Percentiles rank a stretch among this genome's conserved stretches.
Conservation (phyloP, 2,888 invertebrate genomes). For the Troides helena region DNA sequence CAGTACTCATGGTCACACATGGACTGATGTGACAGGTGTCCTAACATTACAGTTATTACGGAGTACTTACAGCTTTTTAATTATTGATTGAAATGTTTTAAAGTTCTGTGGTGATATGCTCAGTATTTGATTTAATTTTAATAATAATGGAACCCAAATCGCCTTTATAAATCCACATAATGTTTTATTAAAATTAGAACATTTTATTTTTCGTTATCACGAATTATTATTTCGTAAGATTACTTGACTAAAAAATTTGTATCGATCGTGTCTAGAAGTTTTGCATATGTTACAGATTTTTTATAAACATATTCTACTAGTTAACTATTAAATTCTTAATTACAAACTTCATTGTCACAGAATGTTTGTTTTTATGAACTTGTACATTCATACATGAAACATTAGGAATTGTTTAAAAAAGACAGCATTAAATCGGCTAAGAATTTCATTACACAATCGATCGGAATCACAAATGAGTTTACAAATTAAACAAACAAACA, state of each 20-base stretch:
- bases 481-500: constrained; percentile 63
- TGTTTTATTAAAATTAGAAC: too few species aligned
- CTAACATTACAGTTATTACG: too few species aligned
- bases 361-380: constrained; percentile 1
- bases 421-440: constrained; percentile 19
- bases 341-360: constrained; percentile 1
- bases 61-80: too few species aligned
- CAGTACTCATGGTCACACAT: too few species aligned
- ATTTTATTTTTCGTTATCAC: too few species aligned
- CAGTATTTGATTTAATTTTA: too few species aligned
- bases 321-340: constrained; percentile 1
- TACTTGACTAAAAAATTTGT: background rate
- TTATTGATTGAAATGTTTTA: too few species aligned
- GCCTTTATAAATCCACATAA: too few species aligned
- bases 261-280: background rate
- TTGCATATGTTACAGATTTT: background rate
- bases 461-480: constrained; percentile 15
- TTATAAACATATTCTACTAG: background rate
- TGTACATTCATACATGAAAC: constrained; percentile 13
- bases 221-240: too few species aligned
- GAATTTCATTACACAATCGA: constrained; percentile 30
- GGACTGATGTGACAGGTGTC: too few species aligned
- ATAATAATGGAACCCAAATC: too few species aligned
- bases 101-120: too few species aligned
- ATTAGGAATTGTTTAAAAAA: constrained; percentile 18